Evolutionary conservation across 2,113 vertebrate species (phyloP).

Genomic region (Oncorhynchus tshawytscha): DNA sequence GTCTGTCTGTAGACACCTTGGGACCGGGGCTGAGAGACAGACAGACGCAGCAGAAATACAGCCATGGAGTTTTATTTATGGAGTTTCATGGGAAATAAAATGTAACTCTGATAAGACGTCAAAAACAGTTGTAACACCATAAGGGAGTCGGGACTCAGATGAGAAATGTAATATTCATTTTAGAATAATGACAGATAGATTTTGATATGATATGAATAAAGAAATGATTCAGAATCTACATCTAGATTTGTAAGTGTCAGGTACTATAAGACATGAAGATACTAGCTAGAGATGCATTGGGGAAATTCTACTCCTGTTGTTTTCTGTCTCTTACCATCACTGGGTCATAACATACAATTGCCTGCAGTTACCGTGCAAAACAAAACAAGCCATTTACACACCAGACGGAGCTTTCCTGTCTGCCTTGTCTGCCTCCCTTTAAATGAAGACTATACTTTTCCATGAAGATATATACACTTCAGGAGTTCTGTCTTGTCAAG

Average conservation of each 20-base stretch:
- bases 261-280: not conserved
- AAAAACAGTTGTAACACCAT: not conserved
- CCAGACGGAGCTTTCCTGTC: constrained; percentile 39
- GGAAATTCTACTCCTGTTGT: not conserved
- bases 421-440: constrained; percentile 51
- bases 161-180: not conserved
- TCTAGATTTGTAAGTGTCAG: not conserved
- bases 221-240: too few species aligned
- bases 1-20: constrained; percentile 38
- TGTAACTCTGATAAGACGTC: constrained; percentile 32
- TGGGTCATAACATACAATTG: constrained; percentile 63
- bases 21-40: constrained; percentile 52
- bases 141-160: not conserved
- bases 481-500: constrained; percentile 68
- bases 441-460: constrained; percentile 44
- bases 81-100: not conserved
- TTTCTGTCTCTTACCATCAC: constrained; percentile 50
- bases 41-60: constrained; percentile 3
- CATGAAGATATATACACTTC: constrained; percentile 57
- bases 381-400: constrained; percentile 69
- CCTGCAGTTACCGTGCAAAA: constrained; percentile 56
- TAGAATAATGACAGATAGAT: not conserved
- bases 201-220: too few species aligned
- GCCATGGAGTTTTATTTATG: not conserved
- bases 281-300: not conserved